Base-by-base conservation (phyloP, 2,888 invertebrate genomes). In the Polydrusus tereticollis region DNA sequence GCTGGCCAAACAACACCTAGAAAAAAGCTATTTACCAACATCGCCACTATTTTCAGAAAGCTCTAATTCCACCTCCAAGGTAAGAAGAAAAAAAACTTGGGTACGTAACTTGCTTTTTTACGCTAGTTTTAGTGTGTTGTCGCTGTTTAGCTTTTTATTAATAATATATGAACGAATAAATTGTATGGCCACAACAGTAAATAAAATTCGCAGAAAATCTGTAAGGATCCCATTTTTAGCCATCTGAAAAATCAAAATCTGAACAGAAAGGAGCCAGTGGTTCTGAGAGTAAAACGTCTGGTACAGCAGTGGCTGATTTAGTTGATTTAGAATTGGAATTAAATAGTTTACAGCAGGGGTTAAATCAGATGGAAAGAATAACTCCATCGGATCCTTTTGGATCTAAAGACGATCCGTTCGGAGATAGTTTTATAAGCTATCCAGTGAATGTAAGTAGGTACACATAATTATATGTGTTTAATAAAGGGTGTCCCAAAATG, bases 251-350 rank as follows among this genome's bases (percentile, higher is more conserved):
- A 73, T 76, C 80, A 6, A 66, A 75, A 57, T 75, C 69, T 6
- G 82, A 80, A 43, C 74, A 69, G 20, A 81, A 82, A 67, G 73
- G 77, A 0, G 75, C 76, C 26, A 75, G 79, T 16, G 75, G 60
- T 68, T 72, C 75, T 7, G 81, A 80, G 52, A 50, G 70, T 2
- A 81, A 80, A 78, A 73, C 74, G 58, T 77, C 79, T 5, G 82
- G 80, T 7, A 79, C 88, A 1, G 92, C 91, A 21, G 94, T 95
- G 36, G 95, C 95, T 1, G 95, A 96, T 87, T 87, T 96, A 73
- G 92, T 96, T 14, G 96, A 95, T 85, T 87, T 96, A 76, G 96
- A 96, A 84, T 92, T 95, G 80, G 96, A 96, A 86, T 87, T 96
- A 73, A 94, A 92, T 82, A 95, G 94, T 69, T 86, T 96, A 79